Base-by-base conservation (phyloP, 2,113 vertebrate genomes). In the Poeciliopsis prolifica region DNA sequence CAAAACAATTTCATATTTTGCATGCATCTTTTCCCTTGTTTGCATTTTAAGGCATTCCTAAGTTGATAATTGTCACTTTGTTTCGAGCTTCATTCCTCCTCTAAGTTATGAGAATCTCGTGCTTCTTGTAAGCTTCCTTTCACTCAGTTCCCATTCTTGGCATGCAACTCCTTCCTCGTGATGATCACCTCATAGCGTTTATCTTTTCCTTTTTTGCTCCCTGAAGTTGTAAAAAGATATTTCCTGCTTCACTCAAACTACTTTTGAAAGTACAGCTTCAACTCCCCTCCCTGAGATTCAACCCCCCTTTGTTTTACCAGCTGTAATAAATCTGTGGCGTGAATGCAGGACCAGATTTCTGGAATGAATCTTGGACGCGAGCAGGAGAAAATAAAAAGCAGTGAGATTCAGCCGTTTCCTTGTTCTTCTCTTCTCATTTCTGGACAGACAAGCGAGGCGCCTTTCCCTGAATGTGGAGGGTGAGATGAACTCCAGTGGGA, bases 401-500 rank as follows among this genome's bases (percentile, higher is more conserved):
- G 37, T 31, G 66, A 61, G 35, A 72, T 81, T 85, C 80, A 72
- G 66, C 66, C 26, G 37, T 79, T 88, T 82, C 64, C 69, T 44
- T 37, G 1, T 70, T 69, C 70, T 68, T 81, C 78, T 85, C 65
- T 64, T 68, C 71, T 86, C 69, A 69, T 88, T 85, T 60, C 60
- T 79, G 78, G 83, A 90, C 82, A 87, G 86, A 79, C 81, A 68
- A 89, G 78, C 80, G 72, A 82, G 85, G 84, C 35, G 42, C 81
- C 81, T 82, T 87, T 87, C 70, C 75, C 72, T 33, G 26, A 66
- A 91, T 92, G 91, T 84, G 86, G 61, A 80, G 89, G 91, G 79
- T 92, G 92, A 93, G 89, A 93, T 93, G 92, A 90, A 86, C 91
- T 89, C 92, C 91, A 87, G 85, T 91, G 91, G 91, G 91, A 92